Evolutionary conservation across 2,113 vertebrate genomes (phyloP), one percentile per base, ranked within the genome.

Genomic region (Atractosteus spatula): DNA sequence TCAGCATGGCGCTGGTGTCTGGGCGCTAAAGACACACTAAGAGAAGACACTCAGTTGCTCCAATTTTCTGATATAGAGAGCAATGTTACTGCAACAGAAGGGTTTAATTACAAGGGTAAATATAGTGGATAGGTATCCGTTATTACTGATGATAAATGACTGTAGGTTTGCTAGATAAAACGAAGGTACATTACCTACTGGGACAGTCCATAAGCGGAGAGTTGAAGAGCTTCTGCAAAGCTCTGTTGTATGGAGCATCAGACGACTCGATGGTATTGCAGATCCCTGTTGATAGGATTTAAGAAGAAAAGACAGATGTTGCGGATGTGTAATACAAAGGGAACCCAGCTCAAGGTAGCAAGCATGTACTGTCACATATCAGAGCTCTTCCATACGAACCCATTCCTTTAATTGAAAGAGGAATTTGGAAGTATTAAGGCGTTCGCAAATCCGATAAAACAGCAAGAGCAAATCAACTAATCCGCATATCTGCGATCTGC

Each of bases 301-400:
- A 78, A 67, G 80, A 83, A 89, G 84, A 88, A 89, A 81, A 85
- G 84, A 84, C 87, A 88, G 87, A 88, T 88, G 87, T 86, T 89
- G 80, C 55, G 81, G 84, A 80, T 45, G 13, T n/a, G 61, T 7
- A 55, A 62, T 72, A 75, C 79, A 78, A 78, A 80, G 67, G 82
- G 78, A 78, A 70, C 68, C 67, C 16, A 17, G 43, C 78, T 64
- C 74, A 66, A 83, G 80, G 68, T 45, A 13, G 14, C 54, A 8
- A 68, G 64, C 62, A 55, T 70, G 56, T 16, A 82, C 79, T 85
- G 83, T 86, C 77, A 80, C 78, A 81, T 82, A 17, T 71, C 79
- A 78, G 71, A 57, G 0, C 63, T 64, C 71, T 69, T 66, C 63
- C 1, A 73, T 29, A 1, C 79, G 75, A 76, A 75, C 75, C 41